Evolutionary conservation across 2,113 vertebrate genomes (phyloP), one percentile per base, ranked within the genome.

Genomic region (Eulemur rufifrons): DNA sequence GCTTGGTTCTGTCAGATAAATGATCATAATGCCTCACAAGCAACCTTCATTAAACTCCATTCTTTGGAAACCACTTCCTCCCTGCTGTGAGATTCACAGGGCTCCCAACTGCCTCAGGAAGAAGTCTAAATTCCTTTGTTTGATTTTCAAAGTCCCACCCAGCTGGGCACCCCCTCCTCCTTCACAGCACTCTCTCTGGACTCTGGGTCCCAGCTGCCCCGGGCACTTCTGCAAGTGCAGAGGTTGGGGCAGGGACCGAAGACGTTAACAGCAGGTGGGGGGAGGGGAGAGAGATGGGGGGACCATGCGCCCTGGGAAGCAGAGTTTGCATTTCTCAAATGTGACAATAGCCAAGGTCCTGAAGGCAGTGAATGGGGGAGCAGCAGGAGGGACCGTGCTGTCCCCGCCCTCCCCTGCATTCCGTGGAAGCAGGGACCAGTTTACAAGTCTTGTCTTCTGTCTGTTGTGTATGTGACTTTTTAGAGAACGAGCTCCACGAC

Each of bases 171-270:
- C 34, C 14, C 10, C 54, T 54, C 39, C 86, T n/a, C 15, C 34
- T 23, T 6, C 63, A 29, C 1, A 1, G 50, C 20, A 18, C 9
- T 20, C 8, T 29, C 0, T 45, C 32, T 6, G 11, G 61, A 14
- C 37, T 39, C 34, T 61, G 42, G 34, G 12, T 17, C 47, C 17
- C 37, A 42, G 37, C 52, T 13, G 34, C 39, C 32, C 14, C 20
- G 0, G 2, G 50, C n/a, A 23, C 42, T 82, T 59, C 74, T 50
- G 27, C n/a, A 2, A 0, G 8, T 6, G 7, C 21, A 21, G 64
- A 45, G 39, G 15, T 74, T 66, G 39, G 89, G 68, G 39, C 15
- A 86, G 66, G 59, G 37, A 17, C 32, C 68, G 15, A 3, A 20
- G 63, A 32, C 63, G 1, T 8, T 69, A 15, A 17, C 10, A 6